Percentiles rank a stretch among this genome's conserved stretches.
Conservation (phyloP, 2,113 vertebrate genomes). For the Ranitomeya imitator region DNA sequence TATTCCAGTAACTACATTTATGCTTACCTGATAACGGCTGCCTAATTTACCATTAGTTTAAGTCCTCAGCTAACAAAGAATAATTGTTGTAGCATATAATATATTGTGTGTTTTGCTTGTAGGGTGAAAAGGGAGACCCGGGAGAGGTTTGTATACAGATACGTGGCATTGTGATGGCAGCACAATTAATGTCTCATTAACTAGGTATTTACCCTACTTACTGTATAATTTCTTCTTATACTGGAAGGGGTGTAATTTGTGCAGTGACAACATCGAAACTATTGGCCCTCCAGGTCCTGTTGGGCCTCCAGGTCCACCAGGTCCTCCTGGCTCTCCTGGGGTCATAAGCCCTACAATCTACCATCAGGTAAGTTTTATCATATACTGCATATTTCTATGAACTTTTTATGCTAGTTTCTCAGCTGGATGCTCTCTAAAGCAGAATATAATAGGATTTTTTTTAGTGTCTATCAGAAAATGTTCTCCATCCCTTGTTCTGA, state of each 20-base stretch:
- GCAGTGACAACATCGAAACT: neutral
- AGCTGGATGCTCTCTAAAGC: neutral
- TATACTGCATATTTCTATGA: neutral
- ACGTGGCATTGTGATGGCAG: neutral
- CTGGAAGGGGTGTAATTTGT: slow-evolving; percentile 33
- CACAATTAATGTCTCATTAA: neutral
- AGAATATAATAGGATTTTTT: neutral
- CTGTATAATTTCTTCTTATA: neutral
- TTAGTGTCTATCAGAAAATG: neutral
- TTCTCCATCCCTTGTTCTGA: neutral
- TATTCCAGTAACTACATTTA: too few species aligned
- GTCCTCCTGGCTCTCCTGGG: slow-evolving; percentile 54
- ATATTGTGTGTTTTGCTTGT: slow-evolving; percentile 16
- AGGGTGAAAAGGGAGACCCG: slow-evolving; percentile 54
- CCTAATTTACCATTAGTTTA: neutral
- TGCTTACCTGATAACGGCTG: too few species aligned
- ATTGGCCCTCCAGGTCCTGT: slow-evolving; percentile 44
- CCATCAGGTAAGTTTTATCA: slow-evolving; percentile 61
- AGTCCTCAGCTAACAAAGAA: neutral
- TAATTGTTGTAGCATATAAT: neutral
- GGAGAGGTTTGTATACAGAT: slow-evolving; percentile 51
- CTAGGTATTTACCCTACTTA: neutral
- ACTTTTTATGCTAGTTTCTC: neutral
- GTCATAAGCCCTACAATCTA: slow-evolving; percentile 48
- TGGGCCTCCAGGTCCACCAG: neutral